Percentiles rank a stretch among this genome's conserved stretches.
Conservation (phyloP, 2,797 vertebrate genomes). For the Epinephelus awoara region DNA sequence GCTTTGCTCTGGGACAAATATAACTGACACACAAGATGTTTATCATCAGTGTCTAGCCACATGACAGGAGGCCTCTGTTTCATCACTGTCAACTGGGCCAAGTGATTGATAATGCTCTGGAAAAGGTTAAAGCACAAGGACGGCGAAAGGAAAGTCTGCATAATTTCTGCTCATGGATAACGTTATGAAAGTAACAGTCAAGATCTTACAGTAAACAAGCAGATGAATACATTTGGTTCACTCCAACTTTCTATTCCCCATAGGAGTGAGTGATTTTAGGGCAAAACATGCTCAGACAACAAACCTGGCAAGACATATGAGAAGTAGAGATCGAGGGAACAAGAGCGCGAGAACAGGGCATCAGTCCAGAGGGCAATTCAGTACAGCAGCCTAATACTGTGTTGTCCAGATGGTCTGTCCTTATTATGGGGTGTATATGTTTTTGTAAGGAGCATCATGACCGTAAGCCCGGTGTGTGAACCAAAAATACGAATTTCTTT, state of each 20-base stretch:
- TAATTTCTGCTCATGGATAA: constrained; percentile 15
- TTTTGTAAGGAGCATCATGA: constrained; percentile 63
- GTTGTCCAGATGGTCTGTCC: constrained; percentile 77
- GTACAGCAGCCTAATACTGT: constrained; percentile 66
- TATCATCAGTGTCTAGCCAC: constrained; percentile 45
- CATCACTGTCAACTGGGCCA: constrained; percentile 23
- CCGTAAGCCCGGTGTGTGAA: constrained; percentile 53
- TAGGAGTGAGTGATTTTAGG: constrained; percentile 67
- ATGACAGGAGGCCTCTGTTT: constrained; percentile 39
- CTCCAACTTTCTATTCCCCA: constrained; percentile 57
- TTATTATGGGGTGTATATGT: constrained; percentile 75
- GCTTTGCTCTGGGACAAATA: constrained; percentile 43
- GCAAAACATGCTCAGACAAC: constrained; percentile 69
- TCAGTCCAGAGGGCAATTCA: constrained; percentile 71
- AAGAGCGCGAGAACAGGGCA: constrained; percentile 51
- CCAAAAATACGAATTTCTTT: constrained; percentile 50
- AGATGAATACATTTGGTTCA: constrained; percentile 44
- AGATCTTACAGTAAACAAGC: constrained; percentile 31
- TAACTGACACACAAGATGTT: constrained; percentile 46
- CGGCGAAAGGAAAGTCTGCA: constrained; percentile 8
- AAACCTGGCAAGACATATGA: constrained; percentile 74
- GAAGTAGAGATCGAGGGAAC: constrained; percentile 43
- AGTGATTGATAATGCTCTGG: constrained; percentile 50
- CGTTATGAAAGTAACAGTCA: constrained; percentile 8
- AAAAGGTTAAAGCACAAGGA: constrained; percentile 53